Evolutionary conservation across 2,797 vertebrate species (phyloP).

Genomic region (Gephyroberyx darwinii): DNA sequence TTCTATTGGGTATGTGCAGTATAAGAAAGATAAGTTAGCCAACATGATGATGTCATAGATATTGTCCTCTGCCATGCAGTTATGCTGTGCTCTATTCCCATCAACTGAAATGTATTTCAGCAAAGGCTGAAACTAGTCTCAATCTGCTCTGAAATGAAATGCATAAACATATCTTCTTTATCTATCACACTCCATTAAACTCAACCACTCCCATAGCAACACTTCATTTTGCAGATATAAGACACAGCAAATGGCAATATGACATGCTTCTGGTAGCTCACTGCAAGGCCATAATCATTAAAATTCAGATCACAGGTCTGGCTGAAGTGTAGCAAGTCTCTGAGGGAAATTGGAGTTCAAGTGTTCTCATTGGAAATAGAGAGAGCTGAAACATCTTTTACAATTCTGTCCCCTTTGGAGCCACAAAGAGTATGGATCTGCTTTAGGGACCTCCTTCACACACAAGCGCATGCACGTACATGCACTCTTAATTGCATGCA

Average conservation of each 20-base stretch:
- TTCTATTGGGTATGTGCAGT: not conserved
- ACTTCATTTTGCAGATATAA: conserved; percentile 25
- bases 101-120: conserved; percentile 9
- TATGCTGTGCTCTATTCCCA: not conserved
- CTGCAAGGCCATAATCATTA: conserved; percentile 23
- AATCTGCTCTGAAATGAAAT: conserved; percentile 11
- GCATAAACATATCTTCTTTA: conserved; percentile 9
- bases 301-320: conserved; percentile 51
- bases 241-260: conserved; percentile 8
- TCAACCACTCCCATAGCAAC: conserved; percentile 6
- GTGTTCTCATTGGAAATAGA: conserved; percentile 22
- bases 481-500: not conserved
- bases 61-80: not conserved
- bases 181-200: conserved; percentile 18
- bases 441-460: not conserved
- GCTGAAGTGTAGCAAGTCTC: conserved; percentile 27
- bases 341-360: conserved; percentile 34
- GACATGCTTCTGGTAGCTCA: conserved; percentile 23
- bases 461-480: not conserved
- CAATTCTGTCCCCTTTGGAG: not conserved
- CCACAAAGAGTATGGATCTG: not conserved
- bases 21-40: conserved; percentile 1
- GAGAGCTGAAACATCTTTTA: not conserved
- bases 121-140: not conserved
- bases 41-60: not conserved